A percentile compares a stretch with the other conserved stretches of the same genome.
These are phyloP conservation scores for Osmoderma eremita DNA, from an alignment of 2,888 invertebrate species.

Conservation along the genomic window DNA sequence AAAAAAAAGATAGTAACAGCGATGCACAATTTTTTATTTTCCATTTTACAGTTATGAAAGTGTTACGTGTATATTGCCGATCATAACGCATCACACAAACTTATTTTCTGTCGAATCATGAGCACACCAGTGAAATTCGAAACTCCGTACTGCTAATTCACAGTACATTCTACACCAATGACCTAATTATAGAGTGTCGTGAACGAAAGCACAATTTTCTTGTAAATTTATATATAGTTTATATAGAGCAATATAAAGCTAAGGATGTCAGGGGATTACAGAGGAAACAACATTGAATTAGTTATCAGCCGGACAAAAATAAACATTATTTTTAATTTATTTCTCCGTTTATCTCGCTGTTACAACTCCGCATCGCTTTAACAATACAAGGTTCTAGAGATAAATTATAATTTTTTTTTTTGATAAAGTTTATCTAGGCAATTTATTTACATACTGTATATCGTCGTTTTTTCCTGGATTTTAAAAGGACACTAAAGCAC, in stretches of 20 bases:
- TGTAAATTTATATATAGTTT: background rate
- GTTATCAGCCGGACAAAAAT: background rate
- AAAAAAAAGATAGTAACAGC: background rate
- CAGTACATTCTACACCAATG: conserved; percentile 24
- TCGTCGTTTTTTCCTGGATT: conserved; percentile 7
- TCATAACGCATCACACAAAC: conserved; percentile 24
- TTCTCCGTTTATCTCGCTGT: conserved; percentile 5
- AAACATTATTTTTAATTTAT: conserved; percentile 20
- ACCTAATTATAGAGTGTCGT: conserved; percentile 6
- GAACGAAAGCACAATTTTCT: conserved; percentile 6
- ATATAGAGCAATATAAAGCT: no score
- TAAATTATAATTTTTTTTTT: conserved; percentile 7
- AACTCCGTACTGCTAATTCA: conserved; percentile 19
- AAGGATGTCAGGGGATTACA: no score
- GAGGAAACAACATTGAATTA: no score
- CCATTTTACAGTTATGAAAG: conserved; percentile 32
- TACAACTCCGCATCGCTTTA: conserved; percentile 12
- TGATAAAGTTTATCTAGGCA: conserved; percentile 21
- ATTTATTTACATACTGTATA: conserved; percentile 15
- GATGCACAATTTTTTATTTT: background rate
- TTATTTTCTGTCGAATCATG: conserved; percentile 26
- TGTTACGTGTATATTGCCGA: conserved; percentile 30
- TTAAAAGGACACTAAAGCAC: background rate
- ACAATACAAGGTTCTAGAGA: conserved; percentile 23
- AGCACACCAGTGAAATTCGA: conserved; percentile 26